phyloP scores from a whole-genome alignment of 2,888 invertebrate genomes.

The Lasiommata megera region DNA sequence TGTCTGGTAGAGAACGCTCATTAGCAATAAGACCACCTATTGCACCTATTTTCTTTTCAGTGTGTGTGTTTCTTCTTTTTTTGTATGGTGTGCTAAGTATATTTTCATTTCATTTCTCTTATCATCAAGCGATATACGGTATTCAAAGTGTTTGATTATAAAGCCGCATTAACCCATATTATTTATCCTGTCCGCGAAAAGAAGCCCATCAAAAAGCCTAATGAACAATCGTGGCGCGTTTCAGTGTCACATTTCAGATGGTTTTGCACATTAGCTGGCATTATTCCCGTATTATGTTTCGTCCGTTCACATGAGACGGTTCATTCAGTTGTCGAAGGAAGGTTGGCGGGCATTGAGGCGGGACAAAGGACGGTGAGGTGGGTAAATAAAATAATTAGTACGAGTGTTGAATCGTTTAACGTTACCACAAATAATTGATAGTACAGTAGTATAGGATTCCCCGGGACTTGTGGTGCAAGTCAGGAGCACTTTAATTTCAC shows the following conservation, averaged over 20 bases:
- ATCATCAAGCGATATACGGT: not conserved
- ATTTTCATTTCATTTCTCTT: too few relatives aligned
- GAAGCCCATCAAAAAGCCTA: slow-evolving; percentile 28
- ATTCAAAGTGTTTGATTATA: not conserved
- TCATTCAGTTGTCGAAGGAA: slow-evolving; percentile 38
- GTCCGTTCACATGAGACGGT: slow-evolving; percentile 41
- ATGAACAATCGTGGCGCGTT: slow-evolving; percentile 46
- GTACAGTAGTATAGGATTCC: slow-evolving; percentile 46
- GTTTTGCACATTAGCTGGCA: slow-evolving; percentile 57
- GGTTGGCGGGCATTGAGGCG: slow-evolving; percentile 34
- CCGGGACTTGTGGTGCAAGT: slow-evolving; percentile 26
- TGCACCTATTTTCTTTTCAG: too few relatives aligned
- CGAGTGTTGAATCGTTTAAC: slow-evolving; percentile 65
- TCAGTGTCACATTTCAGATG: slow-evolving; percentile 48
- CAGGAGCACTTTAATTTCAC: slow-evolving; percentile 14
- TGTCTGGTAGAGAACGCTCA: too few relatives aligned
- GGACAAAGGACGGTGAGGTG: slow-evolving; percentile 41
- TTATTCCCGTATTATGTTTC: slow-evolving; percentile 48
- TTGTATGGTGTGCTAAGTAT: too few relatives aligned
- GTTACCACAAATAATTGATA: slow-evolving; percentile 56
- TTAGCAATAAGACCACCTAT: too few relatives aligned
- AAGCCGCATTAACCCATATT: slow-evolving; percentile 11
- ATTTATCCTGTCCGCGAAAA: slow-evolving; percentile 10
- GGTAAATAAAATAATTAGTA: slow-evolving; percentile 72
- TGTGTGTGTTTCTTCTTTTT: too few relatives aligned